Evolutionary conservation across 2,113 vertebrate genomes (phyloP), one percentile per base, ranked within the genome.

Genomic region (Emberiza fucata): DNA sequence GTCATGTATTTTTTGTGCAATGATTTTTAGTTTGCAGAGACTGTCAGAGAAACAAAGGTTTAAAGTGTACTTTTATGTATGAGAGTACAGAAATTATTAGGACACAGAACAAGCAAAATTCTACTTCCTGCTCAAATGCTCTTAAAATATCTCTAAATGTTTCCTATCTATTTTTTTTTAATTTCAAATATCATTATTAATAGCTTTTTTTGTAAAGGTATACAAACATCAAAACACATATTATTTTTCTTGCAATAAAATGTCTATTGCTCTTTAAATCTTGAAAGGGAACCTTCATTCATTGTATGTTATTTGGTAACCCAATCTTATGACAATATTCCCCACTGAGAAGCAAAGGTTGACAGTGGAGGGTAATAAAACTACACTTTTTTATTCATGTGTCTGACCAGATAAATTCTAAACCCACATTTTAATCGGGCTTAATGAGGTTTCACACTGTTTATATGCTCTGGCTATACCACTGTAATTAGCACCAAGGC

Each of bases 361-460:
- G 72, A 50, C 25, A 82, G 61, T n/a, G 42, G 42, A 42, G 35
- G 4, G 13, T 94, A 97, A 90, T 81, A 83, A 48, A 90, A 80
- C 61, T 63, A 40, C 8, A 48, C 45, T 70, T 57, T 94, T 92
- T 91, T 79, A 85, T 91, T 91, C 63, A 85, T 90, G 66, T 96
- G 18, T 83, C 61, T 97, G 85, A 95, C 37, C 73, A 90, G 39
- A 86, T 94, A 86, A 92, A 96, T 94, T 79, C 50, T 90, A 95
- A 96, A 63, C 0, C 8, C 69, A 94, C 27, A 59, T 95, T 96
- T 96, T 94, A 96, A 88, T 94, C 73, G 64, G 75, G 63, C 83
- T 97, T 97, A 97, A 96, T 97, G 96, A 97, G 69, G 60, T 78
- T 96, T 97, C 95, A 95, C 79, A 91, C 84, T 94, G 85, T 96